These are phyloP conservation scores for Pseudanteris insignis DNA, from an alignment of 2,888 invertebrate species.

Conservation along the genomic window DNA sequence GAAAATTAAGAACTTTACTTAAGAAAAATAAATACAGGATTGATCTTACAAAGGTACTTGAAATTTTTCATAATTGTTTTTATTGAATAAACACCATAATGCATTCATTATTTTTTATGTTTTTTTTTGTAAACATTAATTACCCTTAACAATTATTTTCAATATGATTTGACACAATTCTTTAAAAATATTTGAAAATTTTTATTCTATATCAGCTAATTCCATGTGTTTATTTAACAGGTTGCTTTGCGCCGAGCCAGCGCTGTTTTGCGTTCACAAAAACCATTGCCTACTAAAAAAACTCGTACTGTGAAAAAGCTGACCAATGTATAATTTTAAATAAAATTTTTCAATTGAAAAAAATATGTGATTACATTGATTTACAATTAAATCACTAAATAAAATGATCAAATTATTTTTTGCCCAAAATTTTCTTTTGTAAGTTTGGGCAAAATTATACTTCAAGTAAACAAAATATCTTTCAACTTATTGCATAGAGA, in stretches of 20 bases:
- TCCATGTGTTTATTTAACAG: too few relatives aligned
- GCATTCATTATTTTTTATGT: too few relatives aligned
- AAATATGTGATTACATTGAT: background rate
- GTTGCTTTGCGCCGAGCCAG: slow-evolving; percentile 92
- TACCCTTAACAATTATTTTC: too few relatives aligned
- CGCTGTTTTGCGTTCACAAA: slow-evolving; percentile 91
- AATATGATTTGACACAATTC: too few relatives aligned
- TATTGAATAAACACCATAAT: too few relatives aligned
- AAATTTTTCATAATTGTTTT: too few relatives aligned
- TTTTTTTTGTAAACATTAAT: too few relatives aligned
- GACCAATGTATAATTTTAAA: slow-evolving; percentile 72
- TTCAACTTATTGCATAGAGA: background rate
- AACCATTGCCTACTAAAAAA: slow-evolving; percentile 84
- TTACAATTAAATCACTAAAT: slow-evolving; percentile 8
- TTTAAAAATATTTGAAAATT: too few relatives aligned
- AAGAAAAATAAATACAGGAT: slow-evolving; percentile 86
- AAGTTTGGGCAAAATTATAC: too few relatives aligned
- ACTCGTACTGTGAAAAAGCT: slow-evolving; percentile 79
- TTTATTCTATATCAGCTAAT: too few relatives aligned
- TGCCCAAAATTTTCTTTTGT: too few relatives aligned
- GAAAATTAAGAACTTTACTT: slow-evolving; percentile 83
- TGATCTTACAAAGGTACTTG: slow-evolving; percentile 85
- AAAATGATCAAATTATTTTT: background rate
- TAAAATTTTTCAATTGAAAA: slow-evolving; percentile 47
- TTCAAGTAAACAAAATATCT: too few relatives aligned